Base-by-base conservation (phyloP, 2,797 vertebrate genomes). In the Myotis vivesi region DNA sequence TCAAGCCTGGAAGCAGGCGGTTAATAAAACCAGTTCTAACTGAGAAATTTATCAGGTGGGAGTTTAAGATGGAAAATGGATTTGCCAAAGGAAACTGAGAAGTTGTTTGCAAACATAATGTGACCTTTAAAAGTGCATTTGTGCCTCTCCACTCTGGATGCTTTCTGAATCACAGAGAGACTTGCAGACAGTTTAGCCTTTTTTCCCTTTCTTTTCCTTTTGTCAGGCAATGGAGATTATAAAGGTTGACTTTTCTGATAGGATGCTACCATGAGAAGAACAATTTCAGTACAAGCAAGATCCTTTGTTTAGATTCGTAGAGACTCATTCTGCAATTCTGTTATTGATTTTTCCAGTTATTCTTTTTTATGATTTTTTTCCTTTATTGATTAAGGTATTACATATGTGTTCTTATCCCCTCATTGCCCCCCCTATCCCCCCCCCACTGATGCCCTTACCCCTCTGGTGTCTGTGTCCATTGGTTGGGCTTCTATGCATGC, bases 111-210 rank as follows among this genome's bases (percentile, higher is more conserved):
- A 81, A 88, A 76, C 33, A 76, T 30, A 55, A 25, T 33, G 23
- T 85, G 23, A 62, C 59, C 46, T 92, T 93, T 94, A 30, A 85
- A 93, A 87, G 46, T 28, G 33, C 6, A 77, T 84, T 28, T 96
- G 55, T 80, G 53, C 13, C 44, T 41, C 20, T 71, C 4, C 6
- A 28, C 6, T 33, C 49, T 55, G 23, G 28, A 23, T 71, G 62
- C 30, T 91, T 93, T 76, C 46, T 77, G 5, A 9, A 9, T 51
- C 53, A 44, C 36, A 25, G n/a, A 92, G 6, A 87, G 6, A 41
- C 19, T 86, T 69, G 44, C 28, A 16, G 22, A 85, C 5, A 72
- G 12, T 51, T 66, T 38, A 19, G 8, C 17, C 2, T 79, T 59
- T 41, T 38, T 15, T 30, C 7, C 36, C 15, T 5, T 8, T 4